Evolutionary conservation across 2,113 vertebrate genomes (phyloP).

Genomic region (Cromileptes altivelis): DNA sequence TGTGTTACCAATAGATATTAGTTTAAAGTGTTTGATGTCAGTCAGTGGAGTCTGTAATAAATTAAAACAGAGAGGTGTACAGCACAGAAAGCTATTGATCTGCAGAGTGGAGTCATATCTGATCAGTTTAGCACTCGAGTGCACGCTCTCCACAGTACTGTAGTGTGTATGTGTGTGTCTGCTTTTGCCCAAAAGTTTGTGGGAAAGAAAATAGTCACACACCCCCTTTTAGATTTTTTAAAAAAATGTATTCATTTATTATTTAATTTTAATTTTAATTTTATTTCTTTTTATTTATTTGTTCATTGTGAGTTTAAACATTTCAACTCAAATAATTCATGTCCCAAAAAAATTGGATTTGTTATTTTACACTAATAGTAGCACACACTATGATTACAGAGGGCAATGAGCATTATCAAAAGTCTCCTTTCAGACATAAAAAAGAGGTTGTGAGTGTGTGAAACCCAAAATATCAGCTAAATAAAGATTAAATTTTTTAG

Average conservation of each 20-base stretch:
- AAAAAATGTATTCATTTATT: not conserved
- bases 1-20: slow-evolving; percentile 49
- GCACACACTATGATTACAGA: not conserved
- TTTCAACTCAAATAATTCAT: not conserved
- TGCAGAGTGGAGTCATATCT: slow-evolving; percentile 14
- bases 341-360: not conserved
- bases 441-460: not conserved
- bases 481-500: not conserved
- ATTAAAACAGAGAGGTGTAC: slow-evolving; percentile 61
- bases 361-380: not conserved
- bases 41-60: slow-evolving; percentile 44
- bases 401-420: not conserved
- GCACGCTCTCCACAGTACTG: not conserved
- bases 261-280: not conserved
- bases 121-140: slow-evolving; percentile 35
- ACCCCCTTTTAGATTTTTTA: not conserved
- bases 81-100: slow-evolving; percentile 57
- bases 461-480: not conserved
- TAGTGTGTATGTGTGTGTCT: not conserved
- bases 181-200: not conserved
- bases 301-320: not conserved
- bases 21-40: slow-evolving; percentile 59
- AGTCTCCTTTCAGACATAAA: not conserved
- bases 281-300: no score
- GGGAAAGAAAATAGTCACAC: no score